Conservation (phyloP, 2,888 invertebrate species). For the Amaurobius ferox region DNA sequence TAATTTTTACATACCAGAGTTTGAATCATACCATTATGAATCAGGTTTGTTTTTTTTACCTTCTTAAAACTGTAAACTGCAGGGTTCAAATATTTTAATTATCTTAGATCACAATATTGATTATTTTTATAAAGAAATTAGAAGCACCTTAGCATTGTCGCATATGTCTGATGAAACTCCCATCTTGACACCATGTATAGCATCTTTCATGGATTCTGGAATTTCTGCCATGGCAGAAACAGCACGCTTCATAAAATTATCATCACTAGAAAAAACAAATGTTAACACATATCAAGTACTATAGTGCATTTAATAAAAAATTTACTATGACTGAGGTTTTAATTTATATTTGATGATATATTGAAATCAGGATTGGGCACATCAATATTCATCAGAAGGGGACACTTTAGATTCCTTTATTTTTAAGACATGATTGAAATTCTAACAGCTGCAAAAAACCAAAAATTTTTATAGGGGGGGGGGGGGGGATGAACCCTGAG, state of each 20-base stretch:
- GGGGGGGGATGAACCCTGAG: too few relatives aligned
- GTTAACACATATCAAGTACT: neutral
- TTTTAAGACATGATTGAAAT: too few relatives aligned
- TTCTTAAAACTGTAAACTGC: too few relatives aligned
- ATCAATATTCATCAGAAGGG: too few relatives aligned
- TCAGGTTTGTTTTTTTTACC: too few relatives aligned
- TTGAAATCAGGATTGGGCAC: too few relatives aligned
- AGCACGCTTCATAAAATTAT: constrained; percentile 53
- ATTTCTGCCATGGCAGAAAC: constrained; percentile 31
- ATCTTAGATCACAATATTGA: neutral
- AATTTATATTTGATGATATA: neutral
- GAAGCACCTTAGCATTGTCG: constrained; percentile 84
- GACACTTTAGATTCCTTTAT: neutral
- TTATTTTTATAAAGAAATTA: neutral
- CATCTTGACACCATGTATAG: constrained; percentile 79
- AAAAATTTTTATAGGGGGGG: too few relatives aligned
- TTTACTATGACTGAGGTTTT: neutral
- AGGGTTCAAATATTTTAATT: neutral
- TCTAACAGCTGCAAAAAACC: too few relatives aligned
- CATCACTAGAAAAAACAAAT: constrained; percentile 17
- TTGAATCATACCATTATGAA: too few relatives aligned
- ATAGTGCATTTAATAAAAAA: neutral
- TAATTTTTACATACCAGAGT: too few relatives aligned
- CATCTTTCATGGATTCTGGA: constrained; percentile 64
- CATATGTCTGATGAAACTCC: constrained; percentile 80